phyloP scores from a whole-genome alignment of 2,797 vertebrate species.

The Melanotaenia maccullochi region DNA sequence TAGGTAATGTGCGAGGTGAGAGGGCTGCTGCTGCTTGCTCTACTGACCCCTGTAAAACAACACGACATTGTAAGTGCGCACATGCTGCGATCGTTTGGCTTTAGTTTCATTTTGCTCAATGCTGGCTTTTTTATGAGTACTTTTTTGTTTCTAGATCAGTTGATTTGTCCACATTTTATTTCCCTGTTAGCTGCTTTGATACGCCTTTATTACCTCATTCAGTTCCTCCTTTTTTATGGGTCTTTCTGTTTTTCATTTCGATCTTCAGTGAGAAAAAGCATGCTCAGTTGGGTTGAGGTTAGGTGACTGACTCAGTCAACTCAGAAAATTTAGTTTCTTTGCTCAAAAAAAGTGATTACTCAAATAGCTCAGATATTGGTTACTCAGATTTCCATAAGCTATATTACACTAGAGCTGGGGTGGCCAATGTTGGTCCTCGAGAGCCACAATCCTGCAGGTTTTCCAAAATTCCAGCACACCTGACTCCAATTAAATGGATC shows the following conservation, averaged over 20 bases:
- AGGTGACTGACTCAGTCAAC: not conserved
- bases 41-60: not conserved
- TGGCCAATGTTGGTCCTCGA: too few species aligned
- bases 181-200: not conserved
- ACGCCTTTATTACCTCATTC: not conserved
- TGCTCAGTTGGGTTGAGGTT: not conserved
- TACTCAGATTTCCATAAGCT: not conserved
- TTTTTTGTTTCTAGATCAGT: not conserved
- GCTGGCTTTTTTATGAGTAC: not conserved
- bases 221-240: not conserved
- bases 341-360: not conserved
- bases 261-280: not conserved
- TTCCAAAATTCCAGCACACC: too few species aligned
- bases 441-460: too few species aligned
- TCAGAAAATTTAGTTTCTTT: not conserved
- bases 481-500: too few species aligned
- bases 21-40: not conserved
- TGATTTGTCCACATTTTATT: not conserved
- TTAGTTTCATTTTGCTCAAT: not conserved
- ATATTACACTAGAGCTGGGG: not conserved
- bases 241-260: not conserved
- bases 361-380: too few species aligned
- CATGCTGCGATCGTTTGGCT: not conserved
- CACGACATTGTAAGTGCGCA: not conserved
- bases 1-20: not conserved